A percentile compares a stretch with the other conserved stretches of the same genome.
These are phyloP conservation scores for Odontamblyopus rebecca DNA, from an alignment of 2,797 vertebrate genomes.

Conservation along the genomic window DNA sequence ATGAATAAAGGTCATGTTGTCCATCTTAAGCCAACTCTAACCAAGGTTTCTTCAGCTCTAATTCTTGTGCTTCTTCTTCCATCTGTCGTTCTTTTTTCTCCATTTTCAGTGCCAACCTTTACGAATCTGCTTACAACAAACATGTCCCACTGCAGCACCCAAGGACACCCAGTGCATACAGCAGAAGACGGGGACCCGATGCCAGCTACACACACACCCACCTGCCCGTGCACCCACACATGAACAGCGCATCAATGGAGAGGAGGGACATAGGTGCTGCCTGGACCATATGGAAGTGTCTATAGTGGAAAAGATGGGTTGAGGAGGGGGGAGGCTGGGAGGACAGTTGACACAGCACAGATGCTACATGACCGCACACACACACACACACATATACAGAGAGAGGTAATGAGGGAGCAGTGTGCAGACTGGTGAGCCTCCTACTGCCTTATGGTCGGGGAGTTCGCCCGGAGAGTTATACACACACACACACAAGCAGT, in stretches of 20 bases:
- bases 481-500: conserved; percentile 14
- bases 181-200: background rate
- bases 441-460: conserved; percentile 57
- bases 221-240: background rate
- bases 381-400: conserved; percentile 16
- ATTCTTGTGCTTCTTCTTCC: conserved; percentile 17
- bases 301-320: conserved; percentile 19
- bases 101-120: conserved; percentile 27
- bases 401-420: conserved; percentile 59
- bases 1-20: background rate
- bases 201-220: conserved; percentile 10
- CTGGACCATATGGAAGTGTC: conserved; percentile 49
- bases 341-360: conserved; percentile 52
- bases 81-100: conserved; percentile 17
- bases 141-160: conserved; percentile 47
- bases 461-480: conserved; percentile 43
- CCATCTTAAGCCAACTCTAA: background rate
- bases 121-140: conserved; percentile 44
- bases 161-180: conserved; percentile 51
- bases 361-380: conserved; percentile 40
- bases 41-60: conserved; percentile 22
- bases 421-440: conserved; percentile 52
- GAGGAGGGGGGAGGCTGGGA: conserved; percentile 27
- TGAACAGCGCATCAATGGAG: background rate
- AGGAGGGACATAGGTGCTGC: conserved; percentile 20